Conservation (phyloP, 2,113 vertebrate genomes). For the Nanorana parkeri region DNA sequence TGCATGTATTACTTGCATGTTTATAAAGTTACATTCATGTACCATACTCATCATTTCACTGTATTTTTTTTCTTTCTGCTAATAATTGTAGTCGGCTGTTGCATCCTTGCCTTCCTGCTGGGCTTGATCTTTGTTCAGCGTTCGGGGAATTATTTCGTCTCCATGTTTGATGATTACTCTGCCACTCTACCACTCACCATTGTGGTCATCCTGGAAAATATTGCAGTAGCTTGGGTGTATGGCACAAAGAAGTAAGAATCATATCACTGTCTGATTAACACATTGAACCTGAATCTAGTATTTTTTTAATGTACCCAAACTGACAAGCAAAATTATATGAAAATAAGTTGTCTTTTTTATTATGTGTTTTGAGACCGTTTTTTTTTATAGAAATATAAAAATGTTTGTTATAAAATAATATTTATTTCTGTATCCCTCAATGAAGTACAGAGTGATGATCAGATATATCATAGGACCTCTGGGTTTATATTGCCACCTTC, state of each 20-base stretch:
- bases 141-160: slow-evolving; percentile 97
- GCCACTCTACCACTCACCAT: slow-evolving; percentile 94
- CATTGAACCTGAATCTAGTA: background rate
- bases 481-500: too few species aligned
- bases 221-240: slow-evolving; percentile 97
- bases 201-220: slow-evolving; percentile 96
- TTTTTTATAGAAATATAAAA: too few species aligned
- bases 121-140: slow-evolving; percentile 97
- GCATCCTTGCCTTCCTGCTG: slow-evolving; percentile 89
- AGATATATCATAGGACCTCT: too few species aligned
- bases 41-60: slow-evolving; percentile 20
- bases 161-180: slow-evolving; percentile 98
- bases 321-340: background rate
- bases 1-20: slow-evolving; percentile 38
- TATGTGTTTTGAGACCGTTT: too few species aligned
- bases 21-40: slow-evolving; percentile 14
- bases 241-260: slow-evolving; percentile 91
- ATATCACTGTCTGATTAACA: background rate
- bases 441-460: too few species aligned
- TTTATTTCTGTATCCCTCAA: too few species aligned
- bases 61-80: slow-evolving; percentile 49
- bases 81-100: slow-evolving; percentile 87
- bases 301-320: background rate
- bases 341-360: too few species aligned
- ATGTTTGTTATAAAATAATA: too few species aligned